Evolutionary conservation across 2,797 vertebrate genomes (phyloP).

Genomic region (Mycteria americana): DNA sequence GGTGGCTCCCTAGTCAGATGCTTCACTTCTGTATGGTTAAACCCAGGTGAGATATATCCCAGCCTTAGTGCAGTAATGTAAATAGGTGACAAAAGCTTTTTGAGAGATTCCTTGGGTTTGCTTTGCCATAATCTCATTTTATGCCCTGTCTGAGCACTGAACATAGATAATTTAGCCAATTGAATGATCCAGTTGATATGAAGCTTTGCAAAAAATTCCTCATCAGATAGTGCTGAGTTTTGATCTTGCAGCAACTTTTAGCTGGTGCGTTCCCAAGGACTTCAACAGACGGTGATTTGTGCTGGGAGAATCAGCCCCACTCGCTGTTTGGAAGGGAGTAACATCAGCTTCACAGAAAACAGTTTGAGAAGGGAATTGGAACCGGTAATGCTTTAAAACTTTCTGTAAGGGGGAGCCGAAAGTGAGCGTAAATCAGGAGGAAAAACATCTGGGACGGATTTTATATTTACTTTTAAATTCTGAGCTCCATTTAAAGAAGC

Average conservation of each 20-base stretch:
- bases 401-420: accelerated
- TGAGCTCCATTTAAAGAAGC: neutral
- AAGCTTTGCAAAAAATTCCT: neutral
- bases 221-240: neutral
- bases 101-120: neutral
- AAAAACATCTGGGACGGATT: neutral
- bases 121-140: neutral
- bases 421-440: neutral
- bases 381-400: neutral
- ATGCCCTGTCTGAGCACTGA: neutral
- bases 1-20: neutral
- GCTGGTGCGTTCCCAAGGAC: accelerated
- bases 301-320: neutral
- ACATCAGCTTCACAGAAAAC: neutral
- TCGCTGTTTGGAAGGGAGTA: neutral
- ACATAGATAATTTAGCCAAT: neutral
- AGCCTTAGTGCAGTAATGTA: neutral
- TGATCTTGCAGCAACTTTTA: neutral
- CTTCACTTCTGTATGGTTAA: neutral
- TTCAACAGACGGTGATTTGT: neutral
- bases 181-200: neutral
- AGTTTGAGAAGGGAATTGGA: neutral
- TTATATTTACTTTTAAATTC: neutral
- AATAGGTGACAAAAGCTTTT: neutral
- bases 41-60: neutral